A percentile compares a stretch with the other conserved stretches of the same genome.
Evolutionary conservation across 2,888 invertebrate species (phyloP).

Genomic region (Hydriomena furcata): DNA sequence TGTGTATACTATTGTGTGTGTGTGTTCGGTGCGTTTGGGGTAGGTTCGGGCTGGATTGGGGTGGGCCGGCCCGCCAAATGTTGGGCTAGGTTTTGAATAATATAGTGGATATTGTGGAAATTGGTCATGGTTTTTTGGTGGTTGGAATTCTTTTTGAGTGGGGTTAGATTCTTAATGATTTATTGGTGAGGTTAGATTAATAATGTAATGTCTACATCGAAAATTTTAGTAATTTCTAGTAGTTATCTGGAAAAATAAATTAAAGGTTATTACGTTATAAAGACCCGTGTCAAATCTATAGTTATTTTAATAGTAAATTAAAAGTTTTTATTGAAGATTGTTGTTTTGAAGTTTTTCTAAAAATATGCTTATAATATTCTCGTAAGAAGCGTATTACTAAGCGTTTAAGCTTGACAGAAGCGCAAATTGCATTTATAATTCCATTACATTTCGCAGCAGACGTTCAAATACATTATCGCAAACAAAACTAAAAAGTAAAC

Average conservation of each 20-base stretch:
- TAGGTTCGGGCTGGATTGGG: slow-evolving; percentile 76
- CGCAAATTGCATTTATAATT: slow-evolving; percentile 18
- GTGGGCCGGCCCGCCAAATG: slow-evolving; percentile 72
- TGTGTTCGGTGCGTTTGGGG: slow-evolving; percentile 60
- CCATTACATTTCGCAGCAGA: slow-evolving; percentile 12
- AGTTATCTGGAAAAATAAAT: too few species aligned
- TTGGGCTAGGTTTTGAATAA: slow-evolving; percentile 74
- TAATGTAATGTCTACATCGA: too few species aligned
- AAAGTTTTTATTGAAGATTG: too few species aligned
- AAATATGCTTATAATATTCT: neutral
- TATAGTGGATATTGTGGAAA: slow-evolving; percentile 49
- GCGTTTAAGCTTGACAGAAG: slow-evolving; percentile 19
- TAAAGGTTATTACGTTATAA: too few species aligned
- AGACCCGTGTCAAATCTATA: too few species aligned
- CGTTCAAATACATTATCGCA: slow-evolving; percentile 26
- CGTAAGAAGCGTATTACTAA: slow-evolving; percentile 1
- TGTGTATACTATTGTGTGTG: slow-evolving; percentile 28
- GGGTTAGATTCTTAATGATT: too few species aligned
- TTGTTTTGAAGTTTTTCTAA: neutral
- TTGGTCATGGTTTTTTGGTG: slow-evolving; percentile 43
- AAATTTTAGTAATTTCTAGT: too few species aligned
- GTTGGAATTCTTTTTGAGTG: neutral
- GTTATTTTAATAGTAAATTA: too few species aligned
- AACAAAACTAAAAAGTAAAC: slow-evolving; percentile 36
- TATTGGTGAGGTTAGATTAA: too few species aligned